A percentile compares a stretch with the other conserved stretches of the same genome.
These are phyloP conservation scores for Tenualosa thibaudeaui DNA, from an alignment of 2,797 vertebrate genomes.

Conservation along the genomic window DNA sequence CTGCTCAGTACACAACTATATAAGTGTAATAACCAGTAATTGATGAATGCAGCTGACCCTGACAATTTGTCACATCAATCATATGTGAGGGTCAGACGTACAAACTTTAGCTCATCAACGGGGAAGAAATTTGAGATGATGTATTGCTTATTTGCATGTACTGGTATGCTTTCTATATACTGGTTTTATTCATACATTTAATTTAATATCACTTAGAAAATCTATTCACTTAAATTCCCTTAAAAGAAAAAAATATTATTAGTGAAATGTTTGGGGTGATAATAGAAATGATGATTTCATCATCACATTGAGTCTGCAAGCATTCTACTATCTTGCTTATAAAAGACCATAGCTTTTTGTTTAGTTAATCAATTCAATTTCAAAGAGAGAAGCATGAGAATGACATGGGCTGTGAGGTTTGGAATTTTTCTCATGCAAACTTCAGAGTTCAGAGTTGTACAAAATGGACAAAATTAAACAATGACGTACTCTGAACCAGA, in stretches of 20 bases:
- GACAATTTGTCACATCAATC: constrained; percentile 19
- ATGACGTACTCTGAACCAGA: neutral
- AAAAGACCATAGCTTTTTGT: neutral
- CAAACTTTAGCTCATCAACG: neutral
- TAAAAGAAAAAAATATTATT: neutral
- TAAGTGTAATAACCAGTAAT: neutral
- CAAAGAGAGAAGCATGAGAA: neutral
- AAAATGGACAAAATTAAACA: neutral
- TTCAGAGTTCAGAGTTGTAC: neutral
- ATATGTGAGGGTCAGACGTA: neutral
- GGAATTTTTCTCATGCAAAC: constrained; percentile 9
- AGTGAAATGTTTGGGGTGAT: neutral
- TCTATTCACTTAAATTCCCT: neutral
- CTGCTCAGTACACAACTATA: constrained; percentile 31
- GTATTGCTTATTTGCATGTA: neutral
- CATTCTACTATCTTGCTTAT: neutral
- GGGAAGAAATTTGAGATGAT: neutral
- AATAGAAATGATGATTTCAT: too few relatives aligned
- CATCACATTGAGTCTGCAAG: too few relatives aligned
- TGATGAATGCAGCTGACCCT: constrained; percentile 5
- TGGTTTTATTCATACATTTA: neutral
- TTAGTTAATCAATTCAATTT: neutral
- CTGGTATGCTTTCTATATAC: neutral
- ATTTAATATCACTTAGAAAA: neutral
- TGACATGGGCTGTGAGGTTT: neutral